Evolutionary conservation across 2,797 vertebrate species (phyloP).

Genomic region (Setipinna tenuifilis): DNA sequence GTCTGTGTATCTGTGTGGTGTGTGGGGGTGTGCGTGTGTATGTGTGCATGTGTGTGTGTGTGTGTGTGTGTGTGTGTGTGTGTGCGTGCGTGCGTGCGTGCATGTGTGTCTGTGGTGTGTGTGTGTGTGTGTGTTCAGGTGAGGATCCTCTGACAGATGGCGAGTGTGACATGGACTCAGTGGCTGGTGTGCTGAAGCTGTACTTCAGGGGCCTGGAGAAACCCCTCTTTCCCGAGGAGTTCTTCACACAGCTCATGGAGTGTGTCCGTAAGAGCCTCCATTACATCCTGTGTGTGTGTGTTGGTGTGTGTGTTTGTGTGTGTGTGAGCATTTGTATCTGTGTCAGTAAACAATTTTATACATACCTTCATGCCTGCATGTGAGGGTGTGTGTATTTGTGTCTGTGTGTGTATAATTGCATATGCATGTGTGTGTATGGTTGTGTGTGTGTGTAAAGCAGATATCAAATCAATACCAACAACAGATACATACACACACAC

Average conservation of each 20-base stretch:
- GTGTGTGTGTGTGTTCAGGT: constrained; percentile 65
- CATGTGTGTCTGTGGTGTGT: background rate
- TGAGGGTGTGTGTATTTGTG: background rate
- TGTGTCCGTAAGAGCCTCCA: constrained; percentile 78
- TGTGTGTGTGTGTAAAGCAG: background rate
- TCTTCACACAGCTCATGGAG: constrained; percentile 81
- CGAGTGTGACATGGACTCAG: constrained; percentile 86
- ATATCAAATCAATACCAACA: too few species aligned
- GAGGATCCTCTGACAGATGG: constrained; percentile 85
- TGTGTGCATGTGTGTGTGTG: background rate
- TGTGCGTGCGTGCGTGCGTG: background rate
- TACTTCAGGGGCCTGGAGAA: constrained; percentile 89
- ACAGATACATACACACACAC: too few species aligned
- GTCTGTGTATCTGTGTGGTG: background rate
- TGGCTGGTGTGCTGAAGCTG: constrained; percentile 88
- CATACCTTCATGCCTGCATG: background rate
- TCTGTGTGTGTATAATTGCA: background rate
- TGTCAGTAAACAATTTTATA: background rate
- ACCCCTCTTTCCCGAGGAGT: constrained; percentile 83
- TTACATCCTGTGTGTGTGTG: constrained; percentile 21
- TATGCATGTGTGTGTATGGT: background rate
- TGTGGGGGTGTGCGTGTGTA: background rate
- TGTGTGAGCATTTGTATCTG: background rate
- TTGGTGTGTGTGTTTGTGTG: too few species aligned
- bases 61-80: background rate